phyloP scores from a whole-genome alignment of 2,888 invertebrate species.

The Himalopsyche anomala region DNA sequence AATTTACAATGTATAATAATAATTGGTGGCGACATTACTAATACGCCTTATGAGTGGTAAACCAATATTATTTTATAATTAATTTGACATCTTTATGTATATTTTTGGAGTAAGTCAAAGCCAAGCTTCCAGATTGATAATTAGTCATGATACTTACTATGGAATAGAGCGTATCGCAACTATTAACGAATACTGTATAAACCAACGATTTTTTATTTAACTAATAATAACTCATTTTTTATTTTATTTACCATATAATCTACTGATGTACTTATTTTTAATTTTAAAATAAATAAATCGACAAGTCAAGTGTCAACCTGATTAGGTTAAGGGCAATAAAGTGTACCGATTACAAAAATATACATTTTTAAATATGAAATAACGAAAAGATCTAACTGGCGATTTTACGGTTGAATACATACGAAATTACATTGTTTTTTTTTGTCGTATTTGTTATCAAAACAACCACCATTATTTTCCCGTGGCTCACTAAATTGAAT shows the following conservation, averaged over 20 bases:
- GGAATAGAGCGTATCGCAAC: too few species aligned
- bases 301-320: not conserved
- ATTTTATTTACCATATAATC: too few species aligned
- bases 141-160: too few species aligned
- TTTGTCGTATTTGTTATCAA: not conserved
- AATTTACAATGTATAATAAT: too few species aligned
- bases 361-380: not conserved
- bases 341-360: not conserved
- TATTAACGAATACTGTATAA: too few species aligned
- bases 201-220: too few species aligned
- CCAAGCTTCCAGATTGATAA: too few species aligned
- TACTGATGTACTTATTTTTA: not conserved
- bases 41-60: too few species aligned
- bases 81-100: too few species aligned
- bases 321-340: not conserved
- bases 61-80: too few species aligned
- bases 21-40: too few species aligned
- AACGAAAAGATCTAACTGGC: not conserved
- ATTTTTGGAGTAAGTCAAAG: too few species aligned
- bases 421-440: conserved; percentile 11
- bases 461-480: conserved; percentile 33
- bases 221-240: not conserved
- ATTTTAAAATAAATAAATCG: not conserved
- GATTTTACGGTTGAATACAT: conserved; percentile 37
- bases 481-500: not conserved